Evolutionary conservation across 2,888 invertebrate species (phyloP).

Genomic region (Neoaliturus tenellus): DNA sequence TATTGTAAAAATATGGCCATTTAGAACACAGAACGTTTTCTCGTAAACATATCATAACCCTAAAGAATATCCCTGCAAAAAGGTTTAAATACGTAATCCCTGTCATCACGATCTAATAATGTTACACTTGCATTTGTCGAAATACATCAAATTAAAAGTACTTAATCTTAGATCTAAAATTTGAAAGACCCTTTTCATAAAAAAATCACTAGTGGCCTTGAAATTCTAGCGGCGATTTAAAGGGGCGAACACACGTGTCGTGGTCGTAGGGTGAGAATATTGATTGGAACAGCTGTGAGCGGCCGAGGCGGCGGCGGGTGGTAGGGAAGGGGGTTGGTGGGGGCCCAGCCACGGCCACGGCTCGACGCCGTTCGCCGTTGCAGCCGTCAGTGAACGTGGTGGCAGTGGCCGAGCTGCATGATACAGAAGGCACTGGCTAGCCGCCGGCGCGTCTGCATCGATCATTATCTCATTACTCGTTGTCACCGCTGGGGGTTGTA

Average conservation of each 20-base stretch:
- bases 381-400: not conserved
- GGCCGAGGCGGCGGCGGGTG: not conserved
- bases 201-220: no score
- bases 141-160: no score
- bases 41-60: no score
- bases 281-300: not conserved
- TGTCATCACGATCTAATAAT: no score
- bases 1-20: no score
- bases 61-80: no score
- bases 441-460: slow-evolving; percentile 7
- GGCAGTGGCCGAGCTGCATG: not conserved
- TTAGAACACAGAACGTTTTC: no score
- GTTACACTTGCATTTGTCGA: no score
- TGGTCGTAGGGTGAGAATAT: slow-evolving; percentile 2
- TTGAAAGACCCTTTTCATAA: no score
- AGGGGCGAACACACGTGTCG: not conserved
- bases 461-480: not conserved
- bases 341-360: not conserved
- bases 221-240: no score
- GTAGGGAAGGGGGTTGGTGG: not conserved
- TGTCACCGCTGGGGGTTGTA: not conserved
- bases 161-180: no score
- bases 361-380: not conserved
- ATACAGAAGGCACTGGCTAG: not conserved
- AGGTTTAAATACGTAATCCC: no score